Evolutionary conservation across 2,888 invertebrate species (phyloP).

Genomic region (Steinernema hermaphroditum): DNA sequence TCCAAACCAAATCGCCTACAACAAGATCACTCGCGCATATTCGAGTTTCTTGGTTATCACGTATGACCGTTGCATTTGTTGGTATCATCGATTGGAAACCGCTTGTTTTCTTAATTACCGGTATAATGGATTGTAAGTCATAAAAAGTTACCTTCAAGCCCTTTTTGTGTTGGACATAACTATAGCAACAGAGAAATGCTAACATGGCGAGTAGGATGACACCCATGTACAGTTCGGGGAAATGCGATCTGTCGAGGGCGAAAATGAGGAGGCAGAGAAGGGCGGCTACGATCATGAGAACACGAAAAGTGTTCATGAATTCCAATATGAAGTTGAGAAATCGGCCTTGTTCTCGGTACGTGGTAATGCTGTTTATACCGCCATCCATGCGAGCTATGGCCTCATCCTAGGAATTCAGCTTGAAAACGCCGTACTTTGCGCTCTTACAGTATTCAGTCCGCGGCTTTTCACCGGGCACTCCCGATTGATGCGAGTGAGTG

Average conservation of each 20-base stretch:
- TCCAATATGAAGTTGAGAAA: slow-evolving; percentile 38
- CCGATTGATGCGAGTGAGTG: slow-evolving; percentile 46
- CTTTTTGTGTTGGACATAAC: slow-evolving; percentile 41
- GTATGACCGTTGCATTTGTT: slow-evolving; percentile 38
- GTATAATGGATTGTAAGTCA: not conserved
- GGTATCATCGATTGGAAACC: slow-evolving; percentile 41
- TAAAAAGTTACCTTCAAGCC: slow-evolving; percentile 33
- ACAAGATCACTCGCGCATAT: slow-evolving; percentile 40
- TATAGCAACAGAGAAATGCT: slow-evolving; percentile 36
- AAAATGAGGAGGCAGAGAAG: slow-evolving; percentile 51
- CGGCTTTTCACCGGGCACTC: slow-evolving; percentile 43
- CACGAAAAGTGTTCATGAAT: slow-evolving; percentile 44
- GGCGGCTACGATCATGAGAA: slow-evolving; percentile 41
- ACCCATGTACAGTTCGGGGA: slow-evolving; percentile 40
- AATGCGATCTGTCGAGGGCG: slow-evolving; percentile 44
- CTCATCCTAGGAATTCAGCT: slow-evolving; percentile 34
- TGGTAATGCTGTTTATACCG: slow-evolving; percentile 35
- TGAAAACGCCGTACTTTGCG: too few species aligned
- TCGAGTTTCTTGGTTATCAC: slow-evolving; percentile 39
- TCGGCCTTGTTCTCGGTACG: slow-evolving; percentile 27
- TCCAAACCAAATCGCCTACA: slow-evolving; percentile 43
- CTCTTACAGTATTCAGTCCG: slow-evolving; percentile 46
- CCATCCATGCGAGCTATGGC: slow-evolving; percentile 32
- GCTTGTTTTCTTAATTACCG: slow-evolving; percentile 38
- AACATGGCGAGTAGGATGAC: slow-evolving; percentile 38